A percentile compares a stretch with the other conserved stretches of the same genome.
These are phyloP conservation scores for Corythucha ciliata DNA, from an alignment of 2,888 invertebrate species.

Conservation along the genomic window DNA sequence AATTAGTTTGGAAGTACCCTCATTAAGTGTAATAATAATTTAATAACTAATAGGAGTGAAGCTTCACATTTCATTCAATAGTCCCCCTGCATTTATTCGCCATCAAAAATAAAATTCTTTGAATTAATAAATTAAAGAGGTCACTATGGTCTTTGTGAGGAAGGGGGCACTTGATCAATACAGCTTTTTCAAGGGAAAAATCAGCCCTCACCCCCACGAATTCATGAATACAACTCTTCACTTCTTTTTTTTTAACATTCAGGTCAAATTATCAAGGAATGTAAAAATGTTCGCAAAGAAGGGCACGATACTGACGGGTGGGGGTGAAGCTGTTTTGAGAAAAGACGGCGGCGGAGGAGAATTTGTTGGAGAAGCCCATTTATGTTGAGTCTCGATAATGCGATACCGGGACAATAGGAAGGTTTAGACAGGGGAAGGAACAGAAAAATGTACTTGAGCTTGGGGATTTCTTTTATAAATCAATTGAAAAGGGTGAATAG, in stretches of 20 bases:
- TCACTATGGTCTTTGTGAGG: too few species aligned
- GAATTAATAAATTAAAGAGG: too few species aligned
- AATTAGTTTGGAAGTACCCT: too few species aligned
- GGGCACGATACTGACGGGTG: neutral
- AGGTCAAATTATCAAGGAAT: conserved; percentile 11
- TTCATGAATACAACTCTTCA: too few species aligned
- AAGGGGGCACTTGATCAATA: too few species aligned
- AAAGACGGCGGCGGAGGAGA: conserved; percentile 1
- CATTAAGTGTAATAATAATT: too few species aligned
- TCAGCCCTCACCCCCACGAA: too few species aligned
- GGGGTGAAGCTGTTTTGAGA: neutral
- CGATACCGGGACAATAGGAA: conserved; percentile 25
- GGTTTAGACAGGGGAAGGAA: conserved; percentile 22
- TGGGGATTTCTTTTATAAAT: conserved; percentile 26
- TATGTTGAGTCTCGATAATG: conserved; percentile 21
- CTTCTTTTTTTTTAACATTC: conserved; percentile 9
- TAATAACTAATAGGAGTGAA: too few species aligned
- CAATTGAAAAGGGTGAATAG: conserved; percentile 25
- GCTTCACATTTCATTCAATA: too few species aligned
- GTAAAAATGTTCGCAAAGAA: conserved; percentile 16
- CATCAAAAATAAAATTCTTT: too few species aligned
- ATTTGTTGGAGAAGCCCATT: conserved; percentile 17
- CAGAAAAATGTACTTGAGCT: conserved; percentile 26
- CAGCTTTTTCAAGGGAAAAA: too few species aligned
- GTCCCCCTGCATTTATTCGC: too few species aligned